Conservation (phyloP, 2,888 invertebrate genomes). For the Serrognathus titanus region DNA sequence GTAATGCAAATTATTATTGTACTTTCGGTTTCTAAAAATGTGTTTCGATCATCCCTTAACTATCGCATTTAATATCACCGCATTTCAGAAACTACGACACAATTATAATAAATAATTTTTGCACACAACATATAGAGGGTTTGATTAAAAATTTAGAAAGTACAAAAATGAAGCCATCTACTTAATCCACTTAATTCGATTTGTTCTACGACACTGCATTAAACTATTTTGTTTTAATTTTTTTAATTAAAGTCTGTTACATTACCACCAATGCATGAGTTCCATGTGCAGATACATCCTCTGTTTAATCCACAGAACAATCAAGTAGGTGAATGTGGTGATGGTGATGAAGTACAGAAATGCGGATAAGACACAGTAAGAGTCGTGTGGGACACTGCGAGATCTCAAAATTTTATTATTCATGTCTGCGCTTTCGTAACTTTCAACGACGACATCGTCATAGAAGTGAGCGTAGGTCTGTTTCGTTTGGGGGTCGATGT, state of each 20-base stretch:
- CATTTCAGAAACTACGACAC: no score
- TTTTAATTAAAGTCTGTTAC: background rate
- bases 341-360: constrained; percentile 49
- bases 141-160: background rate
- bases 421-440: constrained; percentile 35
- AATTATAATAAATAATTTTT: no score
- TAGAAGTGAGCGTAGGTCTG: constrained; percentile 32
- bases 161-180: background rate
- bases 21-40: no score
- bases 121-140: no score
- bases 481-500: constrained; percentile 15
- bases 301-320: constrained; percentile 47
- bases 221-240: background rate
- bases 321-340: constrained; percentile 46
- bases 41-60: no score
- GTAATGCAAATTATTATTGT: no score
- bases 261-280: constrained; percentile 48
- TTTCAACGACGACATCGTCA: constrained; percentile 43
- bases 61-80: no score
- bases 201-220: background rate
- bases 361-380: constrained; percentile 46
- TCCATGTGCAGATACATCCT: constrained; percentile 46
- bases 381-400: constrained; percentile 34
- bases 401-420: constrained; percentile 25
- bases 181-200: background rate